Conservation (phyloP, 2,888 invertebrate genomes). For the Phalera bucephala region DNA sequence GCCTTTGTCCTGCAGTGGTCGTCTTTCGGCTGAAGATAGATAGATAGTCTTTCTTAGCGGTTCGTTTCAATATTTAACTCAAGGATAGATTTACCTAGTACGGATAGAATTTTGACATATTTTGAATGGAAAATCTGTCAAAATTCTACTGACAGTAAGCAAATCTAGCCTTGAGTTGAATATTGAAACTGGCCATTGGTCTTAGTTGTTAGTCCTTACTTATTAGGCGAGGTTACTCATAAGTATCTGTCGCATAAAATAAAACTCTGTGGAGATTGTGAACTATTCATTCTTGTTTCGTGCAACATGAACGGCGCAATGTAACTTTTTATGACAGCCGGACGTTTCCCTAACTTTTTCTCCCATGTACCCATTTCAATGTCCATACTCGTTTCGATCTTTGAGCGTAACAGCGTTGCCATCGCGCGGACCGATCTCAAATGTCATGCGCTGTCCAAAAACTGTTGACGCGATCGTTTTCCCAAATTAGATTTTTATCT, state of each 20-base stretch:
- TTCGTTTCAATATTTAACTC: too few species aligned
- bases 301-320: slow-evolving; percentile 18
- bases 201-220: too few species aligned
- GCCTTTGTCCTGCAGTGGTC: too few species aligned
- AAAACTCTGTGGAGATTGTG: slow-evolving; percentile 20
- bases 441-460: slow-evolving; percentile 50
- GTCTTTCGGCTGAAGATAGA: too few species aligned
- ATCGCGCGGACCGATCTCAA: slow-evolving; percentile 38
- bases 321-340: slow-evolving; percentile 36
- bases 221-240: too few species aligned
- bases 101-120: too few species aligned
- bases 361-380: slow-evolving; percentile 34
- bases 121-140: too few species aligned
- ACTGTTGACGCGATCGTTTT: slow-evolving; percentile 50
- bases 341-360: slow-evolving; percentile 22
- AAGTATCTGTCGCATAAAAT: slow-evolving; percentile 12
- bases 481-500: slow-evolving; percentile 58
- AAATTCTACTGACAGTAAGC: too few species aligned
- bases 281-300: slow-evolving; percentile 29
- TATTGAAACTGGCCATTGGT: too few species aligned
- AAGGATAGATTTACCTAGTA: too few species aligned
- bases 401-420: slow-evolving; percentile 21
- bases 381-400: slow-evolving; percentile 35
- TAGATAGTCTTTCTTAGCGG: too few species aligned
- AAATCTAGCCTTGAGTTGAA: too few species aligned